Conservation (phyloP, 2,888 invertebrate species). For the Laspeyria flexula region DNA sequence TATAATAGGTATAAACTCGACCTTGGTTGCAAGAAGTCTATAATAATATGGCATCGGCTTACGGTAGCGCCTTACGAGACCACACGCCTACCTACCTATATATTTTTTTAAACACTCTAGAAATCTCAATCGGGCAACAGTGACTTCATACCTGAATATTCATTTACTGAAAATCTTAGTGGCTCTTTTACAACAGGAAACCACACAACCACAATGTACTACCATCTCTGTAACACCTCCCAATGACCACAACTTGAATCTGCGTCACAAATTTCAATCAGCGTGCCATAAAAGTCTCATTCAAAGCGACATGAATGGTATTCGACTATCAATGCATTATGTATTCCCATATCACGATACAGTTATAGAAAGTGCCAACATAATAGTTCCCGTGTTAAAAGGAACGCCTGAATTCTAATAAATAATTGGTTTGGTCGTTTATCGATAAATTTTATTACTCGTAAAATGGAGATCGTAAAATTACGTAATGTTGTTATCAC, state of each 20-base stretch:
- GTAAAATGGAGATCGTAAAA: conserved; percentile 31
- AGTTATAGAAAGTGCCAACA: conserved; percentile 1
- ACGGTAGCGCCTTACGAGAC: too few species aligned
- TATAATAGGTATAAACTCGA: too few species aligned
- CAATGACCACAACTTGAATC: neutral
- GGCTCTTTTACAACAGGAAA: neutral
- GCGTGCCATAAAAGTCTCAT: neutral
- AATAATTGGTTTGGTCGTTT: conserved; percentile 27
- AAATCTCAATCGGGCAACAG: too few species aligned
- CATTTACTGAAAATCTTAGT: neutral
- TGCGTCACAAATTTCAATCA: neutral
- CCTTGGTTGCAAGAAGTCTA: too few species aligned
- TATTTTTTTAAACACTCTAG: too few species aligned
- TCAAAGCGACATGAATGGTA: too few species aligned
- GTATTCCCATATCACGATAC: neutral
- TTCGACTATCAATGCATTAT: conserved; percentile 2
- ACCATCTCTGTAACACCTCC: neutral
- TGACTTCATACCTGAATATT: too few species aligned
- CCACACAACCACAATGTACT: neutral
- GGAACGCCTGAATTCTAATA: conserved; percentile 9
- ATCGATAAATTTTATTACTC: conserved; percentile 26
- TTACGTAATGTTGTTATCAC: conserved; percentile 36
- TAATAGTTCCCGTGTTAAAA: conserved; percentile 18
- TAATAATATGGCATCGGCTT: too few species aligned
- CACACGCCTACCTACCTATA: too few species aligned